phyloP scores from a whole-genome alignment of 2,797 vertebrate genomes.

The Odontamblyopus lacepedii region DNA sequence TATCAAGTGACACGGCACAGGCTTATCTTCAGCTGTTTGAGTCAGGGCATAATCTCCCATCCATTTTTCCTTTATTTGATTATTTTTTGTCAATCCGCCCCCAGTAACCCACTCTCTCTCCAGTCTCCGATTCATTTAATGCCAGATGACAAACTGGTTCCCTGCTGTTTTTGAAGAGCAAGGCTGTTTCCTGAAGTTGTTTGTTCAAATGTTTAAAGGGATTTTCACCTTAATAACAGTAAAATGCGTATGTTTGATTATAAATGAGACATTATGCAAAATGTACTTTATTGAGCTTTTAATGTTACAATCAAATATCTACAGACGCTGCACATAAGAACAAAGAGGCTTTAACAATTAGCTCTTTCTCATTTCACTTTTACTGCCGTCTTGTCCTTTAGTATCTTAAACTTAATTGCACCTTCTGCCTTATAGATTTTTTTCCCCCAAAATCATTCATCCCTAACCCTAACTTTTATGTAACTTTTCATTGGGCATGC shows the following conservation, averaged over 20 bases:
- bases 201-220: background rate
- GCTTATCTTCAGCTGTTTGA: conserved; percentile 36
- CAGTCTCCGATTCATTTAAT: conserved; percentile 32
- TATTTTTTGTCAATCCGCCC: conserved; percentile 4
- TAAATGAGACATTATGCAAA: background rate
- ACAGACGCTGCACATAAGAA: no score
- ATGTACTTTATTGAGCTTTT: no score
- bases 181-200: conserved; percentile 6
- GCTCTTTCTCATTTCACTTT: no score
- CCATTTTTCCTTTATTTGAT: conserved; percentile 4
- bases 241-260: background rate
- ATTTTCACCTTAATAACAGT: background rate
- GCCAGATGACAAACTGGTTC: conserved; percentile 27
- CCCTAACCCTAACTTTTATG: no score
- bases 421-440: no score
- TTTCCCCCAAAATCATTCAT: no score
- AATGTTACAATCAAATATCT: no score
- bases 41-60: conserved; percentile 31
- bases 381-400: no score
- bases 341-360: no score
- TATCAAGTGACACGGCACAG: conserved; percentile 15
- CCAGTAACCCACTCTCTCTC: background rate
- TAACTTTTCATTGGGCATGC: no score
- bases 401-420: no score
- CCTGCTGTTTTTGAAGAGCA: conserved; percentile 23